phyloP scores from a whole-genome alignment of 30 jellyfish, hydroid and myxozoan species.

The Cassiopea andromeda region DNA sequence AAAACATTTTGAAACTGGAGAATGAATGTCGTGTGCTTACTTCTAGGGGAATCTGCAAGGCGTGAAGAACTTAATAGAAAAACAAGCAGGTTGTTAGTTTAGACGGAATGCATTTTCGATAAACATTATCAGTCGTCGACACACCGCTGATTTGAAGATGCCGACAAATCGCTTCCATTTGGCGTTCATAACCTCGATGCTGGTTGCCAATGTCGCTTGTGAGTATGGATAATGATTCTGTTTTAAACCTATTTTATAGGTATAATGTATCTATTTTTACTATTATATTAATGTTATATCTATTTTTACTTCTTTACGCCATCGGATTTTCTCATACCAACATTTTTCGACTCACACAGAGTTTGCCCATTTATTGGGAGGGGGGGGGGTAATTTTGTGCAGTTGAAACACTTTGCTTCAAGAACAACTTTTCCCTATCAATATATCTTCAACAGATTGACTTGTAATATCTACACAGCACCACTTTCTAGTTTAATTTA shows the following conservation, averaged over 20 bases:
- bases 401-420: too few species aligned
- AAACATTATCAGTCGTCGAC: neutral
- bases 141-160: neutral
- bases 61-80: neutral
- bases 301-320: too few species aligned
- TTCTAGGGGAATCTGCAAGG: neutral
- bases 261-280: neutral
- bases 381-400: too few species aligned
- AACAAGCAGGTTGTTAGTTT: conserved; percentile 13
- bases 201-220: neutral
- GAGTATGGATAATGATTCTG: neutral
- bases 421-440: too few species aligned
- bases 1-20: too few species aligned
- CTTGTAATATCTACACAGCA: too few species aligned
- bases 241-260: neutral
- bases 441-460: too few species aligned
- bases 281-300: too few species aligned
- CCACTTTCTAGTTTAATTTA: too few species aligned
- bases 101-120: neutral
- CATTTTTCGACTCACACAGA: too few species aligned
- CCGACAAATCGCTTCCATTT: neutral
- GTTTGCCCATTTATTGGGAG: too few species aligned
- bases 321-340: too few species aligned
- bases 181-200: neutral
- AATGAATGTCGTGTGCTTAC: neutral